These are phyloP conservation scores for Apodemia hepburni DNA, from an alignment of 2,888 invertebrate genomes.

Conservation along the genomic window DNA sequence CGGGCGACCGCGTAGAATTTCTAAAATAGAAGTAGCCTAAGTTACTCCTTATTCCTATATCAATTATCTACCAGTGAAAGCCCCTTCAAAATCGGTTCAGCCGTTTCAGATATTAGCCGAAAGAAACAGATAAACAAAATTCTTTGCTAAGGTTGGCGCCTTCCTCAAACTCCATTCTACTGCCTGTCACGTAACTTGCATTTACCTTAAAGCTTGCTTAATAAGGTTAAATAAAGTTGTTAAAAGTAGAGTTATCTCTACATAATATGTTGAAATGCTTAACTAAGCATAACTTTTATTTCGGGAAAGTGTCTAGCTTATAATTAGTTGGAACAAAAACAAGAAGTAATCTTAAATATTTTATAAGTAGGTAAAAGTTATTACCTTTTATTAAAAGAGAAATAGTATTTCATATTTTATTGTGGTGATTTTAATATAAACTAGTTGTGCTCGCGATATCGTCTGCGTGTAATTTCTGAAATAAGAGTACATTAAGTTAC, in stretches of 20 bases:
- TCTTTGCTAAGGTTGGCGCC: background rate
- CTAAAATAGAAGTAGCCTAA: no score
- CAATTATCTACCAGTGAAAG: no score
- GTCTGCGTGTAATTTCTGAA: no score
- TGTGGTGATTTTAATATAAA: no score
- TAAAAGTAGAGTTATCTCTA: background rate
- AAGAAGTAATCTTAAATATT: background rate
- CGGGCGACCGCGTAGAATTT: no score
- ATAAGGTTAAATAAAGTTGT: background rate
- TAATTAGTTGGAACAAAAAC: background rate
- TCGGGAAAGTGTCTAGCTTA: background rate
- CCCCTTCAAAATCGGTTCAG: no score
- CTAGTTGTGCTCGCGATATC: no score
- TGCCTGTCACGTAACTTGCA: background rate
- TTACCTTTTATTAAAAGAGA: background rate
- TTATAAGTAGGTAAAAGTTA: background rate
- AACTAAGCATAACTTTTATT: background rate
- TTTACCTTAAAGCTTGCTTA: background rate
- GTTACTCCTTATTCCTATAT: no score
- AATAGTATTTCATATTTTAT: background rate
- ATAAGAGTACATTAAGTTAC: no score
- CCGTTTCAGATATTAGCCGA: no score
- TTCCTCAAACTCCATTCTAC: background rate
- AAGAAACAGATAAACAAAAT: no score
- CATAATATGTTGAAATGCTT: constrained; percentile 1